Evolutionary conservation across 2,113 vertebrate genomes (phyloP), one percentile per base, ranked within the genome.

Genomic region (Sinocyclocheilus anophthalmus): DNA sequence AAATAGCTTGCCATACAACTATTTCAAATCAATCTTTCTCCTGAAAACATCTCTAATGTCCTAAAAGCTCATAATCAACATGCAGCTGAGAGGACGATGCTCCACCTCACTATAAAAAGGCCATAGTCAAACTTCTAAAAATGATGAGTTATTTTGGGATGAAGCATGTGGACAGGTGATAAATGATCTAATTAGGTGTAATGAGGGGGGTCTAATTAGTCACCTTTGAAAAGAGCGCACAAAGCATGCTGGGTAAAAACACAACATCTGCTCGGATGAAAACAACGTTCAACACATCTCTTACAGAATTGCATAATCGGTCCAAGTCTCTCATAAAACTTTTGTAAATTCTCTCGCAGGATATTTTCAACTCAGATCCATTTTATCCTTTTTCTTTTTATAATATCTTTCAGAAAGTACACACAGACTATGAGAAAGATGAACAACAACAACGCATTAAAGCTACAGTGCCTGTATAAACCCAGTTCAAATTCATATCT

Each of bases 171-270:
- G 76, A 33, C 55, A 5, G 33, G 76, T 85, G 84, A 85, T 78
- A 20, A 53, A 85, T 78, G 48, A 79, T 55, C 24, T 75, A 81
- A 86, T 81, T 20, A 33, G 26, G 78, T 22, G 22, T 82, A 81
- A 75, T 63, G 78, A 39, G 53, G 42, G 26, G n/a, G 57, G 14
- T 42, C 30, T 48, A 81, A 59, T 53, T 70, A 78, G 63, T 72
- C 48, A 67, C 65, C 84, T 45, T 72, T 85, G 22, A 85, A 72
- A 85, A 70, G 20, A 55, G 26, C 37, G 10, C 57, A 30, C 57
- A 59, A 59, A 59, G 84, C 84, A 84, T 30, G 59, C 75, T 26
- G n/a, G 76, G 57, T 37, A 37, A 78, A 48, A 77, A 77, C 26
- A 55, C 50, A 81, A 16, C 61, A 65, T 65, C 79, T 48, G 61